phyloP scores from a whole-genome alignment of 2,888 invertebrate genomes.

The Macrophya alboannulata region DNA sequence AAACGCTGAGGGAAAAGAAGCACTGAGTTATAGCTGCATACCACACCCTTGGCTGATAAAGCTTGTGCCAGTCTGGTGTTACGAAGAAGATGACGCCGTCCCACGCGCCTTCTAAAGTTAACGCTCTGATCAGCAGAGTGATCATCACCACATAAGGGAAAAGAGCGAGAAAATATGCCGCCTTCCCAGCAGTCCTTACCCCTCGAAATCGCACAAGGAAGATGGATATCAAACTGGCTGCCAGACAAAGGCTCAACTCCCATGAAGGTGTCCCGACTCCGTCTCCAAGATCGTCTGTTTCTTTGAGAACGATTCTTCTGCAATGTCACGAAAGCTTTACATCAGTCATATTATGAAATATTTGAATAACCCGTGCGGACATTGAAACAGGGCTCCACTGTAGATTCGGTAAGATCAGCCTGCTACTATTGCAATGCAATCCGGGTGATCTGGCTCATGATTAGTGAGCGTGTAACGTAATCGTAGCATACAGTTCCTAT shows the following conservation, averaged over 20 bases:
- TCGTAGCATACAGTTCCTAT: no score
- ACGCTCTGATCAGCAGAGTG: slow-evolving; percentile 86
- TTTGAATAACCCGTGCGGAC: background rate
- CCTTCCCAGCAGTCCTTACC: slow-evolving; percentile 91
- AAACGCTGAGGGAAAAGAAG: slow-evolving; percentile 90
- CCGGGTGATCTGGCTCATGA: no score
- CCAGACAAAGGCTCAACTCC: slow-evolving; percentile 86
- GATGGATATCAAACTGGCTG: slow-evolving; percentile 86
- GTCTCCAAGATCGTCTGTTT: slow-evolving; percentile 79
- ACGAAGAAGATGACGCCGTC: slow-evolving; percentile 91
- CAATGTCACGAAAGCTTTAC: slow-evolving; percentile 54
- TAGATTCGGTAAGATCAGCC: background rate
- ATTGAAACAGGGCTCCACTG: background rate
- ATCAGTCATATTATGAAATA: background rate
- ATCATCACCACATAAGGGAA: slow-evolving; percentile 92
- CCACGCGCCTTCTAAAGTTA: slow-evolving; percentile 86
- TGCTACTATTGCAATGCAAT: no score
- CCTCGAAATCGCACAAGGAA: slow-evolving; percentile 88
- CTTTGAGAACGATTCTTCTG: slow-evolving; percentile 82
- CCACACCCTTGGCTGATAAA: slow-evolving; percentile 88
- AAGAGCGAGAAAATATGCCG: slow-evolving; percentile 93
- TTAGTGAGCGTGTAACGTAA: no score
- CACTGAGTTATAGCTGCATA: slow-evolving; percentile 90
- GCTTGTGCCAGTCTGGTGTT: slow-evolving; percentile 89
- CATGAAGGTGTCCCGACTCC: slow-evolving; percentile 85